Conservation (phyloP, 1,140 invertebrate species). For the Paraescarpia echinospica region DNA sequence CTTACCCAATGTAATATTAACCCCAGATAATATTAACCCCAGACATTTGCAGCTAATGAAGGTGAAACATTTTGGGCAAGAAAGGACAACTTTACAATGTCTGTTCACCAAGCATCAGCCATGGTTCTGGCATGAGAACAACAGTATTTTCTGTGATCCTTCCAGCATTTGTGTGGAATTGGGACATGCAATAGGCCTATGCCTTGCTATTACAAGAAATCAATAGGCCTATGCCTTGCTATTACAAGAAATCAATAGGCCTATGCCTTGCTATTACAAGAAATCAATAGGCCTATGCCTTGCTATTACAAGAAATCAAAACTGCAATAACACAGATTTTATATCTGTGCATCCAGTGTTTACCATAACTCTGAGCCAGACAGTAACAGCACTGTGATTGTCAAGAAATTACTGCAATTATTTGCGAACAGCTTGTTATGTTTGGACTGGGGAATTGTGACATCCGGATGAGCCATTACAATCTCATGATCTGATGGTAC, state of each 20-base stretch:
- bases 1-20: too few relatives aligned
- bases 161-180: background rate
- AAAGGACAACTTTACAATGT: background rate
- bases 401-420: slow-evolving; percentile 1
- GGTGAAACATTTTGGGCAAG: too few relatives aligned
- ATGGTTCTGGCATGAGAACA: background rate
- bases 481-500: background rate
- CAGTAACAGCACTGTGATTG: background rate
- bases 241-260: too few relatives aligned
- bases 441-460: background rate
- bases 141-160: background rate
- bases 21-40: too few relatives aligned
- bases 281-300: too few relatives aligned
- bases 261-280: too few relatives aligned
- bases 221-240: too few relatives aligned
- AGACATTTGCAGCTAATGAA: too few relatives aligned
- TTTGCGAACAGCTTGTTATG: background rate
- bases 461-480: background rate
- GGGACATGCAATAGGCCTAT: background rate
- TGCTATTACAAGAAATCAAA: background rate
- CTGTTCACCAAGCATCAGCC: background rate
- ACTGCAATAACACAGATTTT: background rate
- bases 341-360: background rate
- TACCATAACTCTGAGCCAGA: background rate
- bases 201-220: too few relatives aligned